Conservation (phyloP, 2,888 invertebrate species). For the Acleris holmiana region DNA sequence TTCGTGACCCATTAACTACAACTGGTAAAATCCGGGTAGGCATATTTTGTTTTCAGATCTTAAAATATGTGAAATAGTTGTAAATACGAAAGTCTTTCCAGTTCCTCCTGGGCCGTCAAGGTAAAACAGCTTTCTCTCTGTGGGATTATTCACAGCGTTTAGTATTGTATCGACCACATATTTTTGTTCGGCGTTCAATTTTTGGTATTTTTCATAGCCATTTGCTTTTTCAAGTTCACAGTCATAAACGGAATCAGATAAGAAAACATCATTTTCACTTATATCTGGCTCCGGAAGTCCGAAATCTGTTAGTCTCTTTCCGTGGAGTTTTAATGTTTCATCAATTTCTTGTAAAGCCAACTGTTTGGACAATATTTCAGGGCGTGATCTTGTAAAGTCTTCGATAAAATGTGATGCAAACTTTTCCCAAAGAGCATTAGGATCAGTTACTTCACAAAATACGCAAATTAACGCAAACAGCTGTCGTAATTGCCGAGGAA, state of each 20-base stretch:
- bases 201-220: neutral
- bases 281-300: too few species aligned
- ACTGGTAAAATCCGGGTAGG: neutral
- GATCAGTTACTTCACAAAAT: constrained; percentile 36
- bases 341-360: neutral
- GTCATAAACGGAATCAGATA: too few species aligned
- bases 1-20: too few species aligned
- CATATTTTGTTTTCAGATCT: constrained; percentile 24
- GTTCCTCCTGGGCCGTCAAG: constrained; percentile 24
- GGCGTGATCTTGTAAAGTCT: constrained; percentile 38
- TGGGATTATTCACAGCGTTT: neutral
- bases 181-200: neutral
- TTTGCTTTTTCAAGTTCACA: too few species aligned
- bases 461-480: constrained; percentile 40
- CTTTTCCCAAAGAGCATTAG: constrained; percentile 34
- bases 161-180: neutral
- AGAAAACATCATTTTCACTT: too few species aligned
- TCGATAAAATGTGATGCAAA: constrained; percentile 20
- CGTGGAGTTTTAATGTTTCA: too few species aligned
- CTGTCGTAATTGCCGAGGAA: constrained; percentile 40
- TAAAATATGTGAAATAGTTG: constrained; percentile 2
- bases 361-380: constrained; percentile 14
- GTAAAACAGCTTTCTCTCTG: neutral
- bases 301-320: too few species aligned
- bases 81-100: constrained; percentile 5